Base-by-base conservation (phyloP, 2,113 vertebrate genomes). In the Polyodon spathula region DNA sequence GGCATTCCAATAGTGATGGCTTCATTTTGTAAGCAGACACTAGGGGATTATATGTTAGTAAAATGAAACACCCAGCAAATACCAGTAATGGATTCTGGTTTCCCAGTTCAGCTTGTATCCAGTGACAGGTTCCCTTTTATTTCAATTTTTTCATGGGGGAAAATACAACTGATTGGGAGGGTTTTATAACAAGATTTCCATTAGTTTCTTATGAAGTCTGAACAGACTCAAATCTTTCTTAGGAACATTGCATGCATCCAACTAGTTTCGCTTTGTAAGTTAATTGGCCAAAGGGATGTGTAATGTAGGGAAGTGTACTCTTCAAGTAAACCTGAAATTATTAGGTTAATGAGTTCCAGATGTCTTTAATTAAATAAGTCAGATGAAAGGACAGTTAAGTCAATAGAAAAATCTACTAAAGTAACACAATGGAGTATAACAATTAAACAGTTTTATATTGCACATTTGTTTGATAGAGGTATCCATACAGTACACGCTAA, bases 281-380 rank as follows among this genome's bases (percentile, higher is more conserved):
- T 54, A 62, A 62, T 59, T 62, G 59, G 60, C 60, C 56, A 46
- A 42, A 10, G 15, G 56, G 56, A 56, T 58, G 52, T 54, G 11
- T 38, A 41, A 51, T 55, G 40, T 60, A n/a, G 48, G 14, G 37
- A 56, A 50, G 27, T 56, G 37, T 55, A 53, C 58, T 16, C 53
- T 62, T 62, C 52, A 38, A 56, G 53, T 63, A 56, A 56, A 63
- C 46, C 61, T 37, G 37, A 53, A 62, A 62, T 57, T 56, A 40
- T 41, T 44, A 40, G 41, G 38, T 60, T 40, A 40, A 54, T 64
- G 63, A 64, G 66, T 71, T 67, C 66, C 76, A 71, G 69, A 76
- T 66, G 55, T 64, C 67, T 72, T 57, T 44, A 55, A 8, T 62
- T 61, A 61, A 61, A 37, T 27, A 48, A 51, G 16, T 54, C 53